Percentiles rank a stretch among this genome's conserved stretches.
phyloP scores from a whole-genome alignment of 2,797 vertebrate species.

The Molossus molossus region DNA sequence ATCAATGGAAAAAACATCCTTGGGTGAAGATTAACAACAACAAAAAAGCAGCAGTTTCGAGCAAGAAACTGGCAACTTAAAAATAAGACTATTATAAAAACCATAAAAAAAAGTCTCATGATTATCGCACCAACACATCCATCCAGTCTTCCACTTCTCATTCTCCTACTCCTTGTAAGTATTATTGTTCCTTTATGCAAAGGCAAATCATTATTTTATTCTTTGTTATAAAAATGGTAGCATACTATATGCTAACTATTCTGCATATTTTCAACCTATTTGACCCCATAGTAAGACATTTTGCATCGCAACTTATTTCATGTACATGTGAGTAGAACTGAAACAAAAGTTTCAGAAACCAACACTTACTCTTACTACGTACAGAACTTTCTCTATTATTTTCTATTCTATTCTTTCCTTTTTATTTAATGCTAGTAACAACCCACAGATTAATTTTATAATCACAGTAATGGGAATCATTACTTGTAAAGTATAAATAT shows the following conservation, averaged over 20 bases:
- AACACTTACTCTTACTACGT: neutral
- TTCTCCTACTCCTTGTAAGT: neutral
- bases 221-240: constrained; percentile 15
- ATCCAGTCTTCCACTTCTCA: constrained; percentile 12
- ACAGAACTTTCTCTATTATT: neutral
- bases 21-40: too few species aligned
- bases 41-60: too few species aligned
- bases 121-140: neutral
- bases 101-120: neutral
- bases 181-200: constrained; percentile 28
- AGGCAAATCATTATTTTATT: constrained; percentile 5
- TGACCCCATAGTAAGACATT: neutral
- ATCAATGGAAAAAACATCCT: too few species aligned
- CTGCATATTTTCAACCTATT: neutral
- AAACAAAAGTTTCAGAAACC: constrained; percentile 16
- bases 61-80: too few species aligned
- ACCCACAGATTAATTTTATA: constrained; percentile 3
- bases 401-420: neutral
- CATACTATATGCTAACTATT: neutral
- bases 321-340: neutral
- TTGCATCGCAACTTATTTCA: constrained; percentile 44
- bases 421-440: constrained; percentile 49
- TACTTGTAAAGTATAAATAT: constrained; percentile 42
- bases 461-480: constrained; percentile 11
- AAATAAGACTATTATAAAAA: constrained; percentile 57